phyloP scores from a whole-genome alignment of 2,797 vertebrate genomes.

The Hippoglossus hippoglossus region DNA sequence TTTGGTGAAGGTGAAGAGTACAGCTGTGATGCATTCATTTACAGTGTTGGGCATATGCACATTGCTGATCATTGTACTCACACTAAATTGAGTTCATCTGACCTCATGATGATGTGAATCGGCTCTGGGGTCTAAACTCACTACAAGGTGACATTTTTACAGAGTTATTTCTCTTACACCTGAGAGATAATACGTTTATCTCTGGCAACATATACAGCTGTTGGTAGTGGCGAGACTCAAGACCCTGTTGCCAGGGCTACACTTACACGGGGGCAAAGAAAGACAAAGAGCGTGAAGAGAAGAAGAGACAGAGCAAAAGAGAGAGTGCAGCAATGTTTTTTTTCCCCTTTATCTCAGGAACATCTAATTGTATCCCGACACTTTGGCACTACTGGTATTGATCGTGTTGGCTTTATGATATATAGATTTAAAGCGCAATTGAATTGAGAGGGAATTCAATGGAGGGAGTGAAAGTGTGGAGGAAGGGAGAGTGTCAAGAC shows the following conservation, averaged over 20 bases:
- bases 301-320: background rate
- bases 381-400: constrained; percentile 14
- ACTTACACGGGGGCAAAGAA: background rate
- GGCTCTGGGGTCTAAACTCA: background rate
- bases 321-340: background rate
- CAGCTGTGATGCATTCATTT: background rate
- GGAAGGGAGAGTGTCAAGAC: background rate
- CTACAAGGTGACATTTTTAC: background rate
- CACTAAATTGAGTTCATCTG: background rate
- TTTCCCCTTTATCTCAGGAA: constrained; percentile 9
- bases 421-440: constrained; percentile 25
- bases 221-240: constrained; percentile 15
- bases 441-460: constrained; percentile 4
- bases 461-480: constrained; percentile 1
- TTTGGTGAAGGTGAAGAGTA: background rate
- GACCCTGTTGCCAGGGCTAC: constrained; percentile 42
- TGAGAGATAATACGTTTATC: constrained; percentile 1
- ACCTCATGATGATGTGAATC: constrained; percentile 7
- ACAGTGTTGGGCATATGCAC: background rate
- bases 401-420: constrained; percentile 19
- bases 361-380: background rate
- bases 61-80: background rate
- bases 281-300: constrained; percentile 6
- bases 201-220: constrained; percentile 6
- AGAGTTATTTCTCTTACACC: background rate